Evolutionary conservation across 2,113 vertebrate species (phyloP).

Genomic region (Aramus guarauna): DNA sequence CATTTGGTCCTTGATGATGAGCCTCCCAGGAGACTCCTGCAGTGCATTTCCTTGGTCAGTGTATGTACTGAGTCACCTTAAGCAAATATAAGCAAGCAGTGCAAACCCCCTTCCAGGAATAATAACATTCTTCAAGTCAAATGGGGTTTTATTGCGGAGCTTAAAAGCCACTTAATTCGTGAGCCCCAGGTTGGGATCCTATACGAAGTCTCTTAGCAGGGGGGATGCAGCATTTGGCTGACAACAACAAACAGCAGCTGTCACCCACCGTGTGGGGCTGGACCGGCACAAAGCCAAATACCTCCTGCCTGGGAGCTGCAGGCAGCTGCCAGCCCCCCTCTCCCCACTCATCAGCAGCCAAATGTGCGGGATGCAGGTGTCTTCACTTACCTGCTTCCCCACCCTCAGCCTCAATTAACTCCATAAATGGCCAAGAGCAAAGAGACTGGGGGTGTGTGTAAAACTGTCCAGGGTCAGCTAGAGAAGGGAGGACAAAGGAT

Average conservation of each 20-base stretch:
- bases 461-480: neutral
- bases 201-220: neutral
- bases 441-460: neutral
- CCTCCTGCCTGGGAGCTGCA: neutral
- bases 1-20: neutral
- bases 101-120: neutral
- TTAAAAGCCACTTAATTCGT: neutral
- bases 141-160: conserved; percentile 19
- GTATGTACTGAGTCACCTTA: neutral
- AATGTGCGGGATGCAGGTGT: neutral
- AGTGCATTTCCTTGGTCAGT: neutral
- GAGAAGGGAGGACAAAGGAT: neutral
- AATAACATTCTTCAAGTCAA: conserved; percentile 4
- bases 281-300: neutral
- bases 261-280: neutral
- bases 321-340: neutral
- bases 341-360: accelerated
- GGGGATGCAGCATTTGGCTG: neutral
- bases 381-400: neutral
- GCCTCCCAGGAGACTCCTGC: neutral
- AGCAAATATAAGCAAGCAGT: neutral
- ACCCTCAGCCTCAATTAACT: neutral
- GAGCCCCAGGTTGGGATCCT: neutral
- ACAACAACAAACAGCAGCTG: neutral
- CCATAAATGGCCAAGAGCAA: neutral